phyloP scores from a whole-genome alignment of 2,888 invertebrate species.

The Tetranychus piercei region DNA sequence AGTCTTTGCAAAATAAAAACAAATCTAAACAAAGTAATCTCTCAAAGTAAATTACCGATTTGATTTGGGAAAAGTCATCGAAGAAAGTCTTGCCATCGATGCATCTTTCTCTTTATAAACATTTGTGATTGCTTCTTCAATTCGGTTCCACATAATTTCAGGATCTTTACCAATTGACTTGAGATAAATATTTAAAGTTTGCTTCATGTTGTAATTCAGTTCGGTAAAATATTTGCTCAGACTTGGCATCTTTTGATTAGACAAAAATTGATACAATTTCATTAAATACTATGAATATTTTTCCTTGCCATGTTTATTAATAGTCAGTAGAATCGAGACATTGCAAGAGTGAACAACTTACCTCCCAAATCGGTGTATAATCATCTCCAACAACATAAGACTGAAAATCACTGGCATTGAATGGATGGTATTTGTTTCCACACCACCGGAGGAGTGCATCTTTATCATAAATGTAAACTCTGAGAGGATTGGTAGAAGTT shows the following conservation, averaged over 20 bases:
- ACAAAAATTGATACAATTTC: neutral
- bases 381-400: constrained; percentile 89
- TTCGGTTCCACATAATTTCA: constrained; percentile 62
- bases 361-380: constrained; percentile 82
- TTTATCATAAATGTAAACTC: constrained; percentile 69
- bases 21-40: neutral
- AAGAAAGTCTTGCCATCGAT: constrained; percentile 35
- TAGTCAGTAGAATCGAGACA: neutral
- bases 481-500: constrained; percentile 71
- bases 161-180: constrained; percentile 42
- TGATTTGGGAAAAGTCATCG: neutral
- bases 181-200: constrained; percentile 57
- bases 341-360: constrained; percentile 31
- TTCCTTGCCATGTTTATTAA: neutral
- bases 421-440: constrained; percentile 68
- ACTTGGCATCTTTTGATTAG: constrained; percentile 33
- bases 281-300: too few species aligned
- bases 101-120: constrained; percentile 48
- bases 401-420: constrained; percentile 54
- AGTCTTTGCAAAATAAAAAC: too few species aligned
- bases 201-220: constrained; percentile 59
- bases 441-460: constrained; percentile 83
- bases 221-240: constrained; percentile 32
- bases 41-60: constrained; percentile 39
- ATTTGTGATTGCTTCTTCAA: constrained; percentile 55